Base-by-base conservation (phyloP, 1,140 invertebrate species). In the Bilobella aurantiaca region DNA sequence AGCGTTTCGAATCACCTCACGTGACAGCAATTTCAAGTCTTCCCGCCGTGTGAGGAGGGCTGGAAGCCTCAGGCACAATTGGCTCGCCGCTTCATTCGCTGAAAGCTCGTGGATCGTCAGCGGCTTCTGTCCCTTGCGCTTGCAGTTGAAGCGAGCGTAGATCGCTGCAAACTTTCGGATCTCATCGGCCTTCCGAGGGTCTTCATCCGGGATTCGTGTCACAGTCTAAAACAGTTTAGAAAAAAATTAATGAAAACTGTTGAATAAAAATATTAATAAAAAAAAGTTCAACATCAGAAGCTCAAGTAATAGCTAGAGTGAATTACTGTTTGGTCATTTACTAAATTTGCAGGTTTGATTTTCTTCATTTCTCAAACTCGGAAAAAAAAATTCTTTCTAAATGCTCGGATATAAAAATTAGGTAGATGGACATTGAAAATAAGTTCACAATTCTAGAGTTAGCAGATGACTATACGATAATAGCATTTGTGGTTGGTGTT, bases 61-160 rank as follows among this genome's bases (percentile, higher is more conserved):
- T 0, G 93, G 93, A 64, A 92, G 85, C 75, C 90, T 86, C 74
- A 88, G 83, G 76, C 94, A 96, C 64, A 98, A 86, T 77, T 98
- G 95, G 1, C 93, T 93, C 0, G 95, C 93, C 0, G 95, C 95
- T 77, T 98, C 96, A 79, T 98, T 98, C 12, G 98, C 93, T 42
- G 90, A 92, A 21, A 94, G 84, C 83, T 98, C 95, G 78, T 98
- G 95, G 58, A 96, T 78, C 1, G 94, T 97, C 58, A 98, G 81
- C 0, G 93, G 93, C 77, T 97, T 97, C 78, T 96, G 91, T 0
- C 92, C 90, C 74, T 94, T 93, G 74, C 95, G 81, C 77, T 97
- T 97, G 74, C 93, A 96, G 77, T 98, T 94, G 76, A 96, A 96
- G 65, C 90, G 81, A 1, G 94, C 93, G 77, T 98, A 98, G 74